phyloP scores from a whole-genome alignment of 2,888 invertebrate species.

The Caenorhabditis afra region DNA sequence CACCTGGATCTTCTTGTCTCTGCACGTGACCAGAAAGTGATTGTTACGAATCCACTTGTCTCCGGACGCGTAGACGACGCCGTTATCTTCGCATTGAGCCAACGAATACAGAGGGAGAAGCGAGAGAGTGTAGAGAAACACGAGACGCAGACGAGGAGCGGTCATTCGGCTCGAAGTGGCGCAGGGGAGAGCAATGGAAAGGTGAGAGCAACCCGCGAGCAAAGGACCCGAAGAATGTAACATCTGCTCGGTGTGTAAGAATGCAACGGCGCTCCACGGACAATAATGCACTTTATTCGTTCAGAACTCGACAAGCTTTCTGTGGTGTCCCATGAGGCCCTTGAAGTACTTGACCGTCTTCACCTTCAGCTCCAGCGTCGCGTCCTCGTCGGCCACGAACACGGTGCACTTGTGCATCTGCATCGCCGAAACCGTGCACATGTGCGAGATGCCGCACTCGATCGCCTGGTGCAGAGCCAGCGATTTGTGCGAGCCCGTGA shows the following conservation, averaged over 20 bases:
- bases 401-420: slow-evolving; percentile 91
- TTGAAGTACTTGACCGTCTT: slow-evolving; percentile 99
- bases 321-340: slow-evolving; percentile 81
- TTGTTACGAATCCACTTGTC: slow-evolving; percentile 67
- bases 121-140: slow-evolving; percentile 29
- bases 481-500: slow-evolving; percentile 96
- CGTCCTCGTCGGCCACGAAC: slow-evolving; percentile 97
- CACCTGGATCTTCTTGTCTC: slow-evolving; percentile 59
- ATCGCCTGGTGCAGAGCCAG: slow-evolving; percentile 95
- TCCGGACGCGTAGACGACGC: slow-evolving; percentile 52
- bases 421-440: slow-evolving; percentile 99
- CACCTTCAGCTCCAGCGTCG: slow-evolving; percentile 91
- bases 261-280: background rate
- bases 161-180: slow-evolving; percentile 21
- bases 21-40: slow-evolving; percentile 67
- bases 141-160: slow-evolving; percentile 40
- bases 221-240: too few species aligned
- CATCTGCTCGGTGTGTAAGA: background rate
- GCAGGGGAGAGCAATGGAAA: too few species aligned
- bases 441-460: slow-evolving; percentile 98
- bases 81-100: slow-evolving; percentile 57
- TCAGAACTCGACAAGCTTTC: slow-evolving; percentile 70
- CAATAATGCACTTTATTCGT: background rate
- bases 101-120: slow-evolving; percentile 17
- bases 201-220: background rate